Evolutionary conservation across 2,113 vertebrate species (phyloP), one percentile per base, ranked within the genome.

Genomic region (Vimba vimba): DNA sequence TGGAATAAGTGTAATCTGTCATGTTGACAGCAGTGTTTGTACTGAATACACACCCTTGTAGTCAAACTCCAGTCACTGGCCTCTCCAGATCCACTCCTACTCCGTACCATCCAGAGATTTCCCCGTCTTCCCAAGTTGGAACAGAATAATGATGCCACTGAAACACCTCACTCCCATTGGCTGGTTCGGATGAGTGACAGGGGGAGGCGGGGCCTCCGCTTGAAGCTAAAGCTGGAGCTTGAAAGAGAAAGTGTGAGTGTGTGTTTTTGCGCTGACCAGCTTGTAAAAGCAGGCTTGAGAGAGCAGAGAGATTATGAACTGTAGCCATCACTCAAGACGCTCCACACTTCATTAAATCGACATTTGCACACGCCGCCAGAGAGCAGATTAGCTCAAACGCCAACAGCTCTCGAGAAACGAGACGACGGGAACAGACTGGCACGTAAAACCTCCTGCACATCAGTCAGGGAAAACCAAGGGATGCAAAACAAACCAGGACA

Each of bases 31-130:
- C 43, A 47, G 33, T 50, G 25, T 59, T 47, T 83, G 68, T 36
- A 80, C 84, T 87, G 60, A 73, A 73, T 43, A 13, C 21, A 69
- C 30, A 43, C 3, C 33, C 68, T 71, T 71, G 68, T 71, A 71
- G 68, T 71, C 33, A 19, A 43, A n/a, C 69, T 43, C 69, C 69
- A 43, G 12, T 69, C 5, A 43, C 69, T 43, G 69, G 43, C 69
- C 6, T 73, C 68, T 71, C 64, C 68, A 19, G 68, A 4, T 36
- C 17, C 7, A 30, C 30, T 69, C 66, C 8, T 33, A 39, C 33
- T 39, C 7, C 0, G 84, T 82, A 74, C 85, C 59, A 87, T 78
- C 87, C 90, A 84, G 91, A 87, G 92, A 93, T 36, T 55, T 93
- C 92, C 77, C 92, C 10, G 36, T 39, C 36, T 43, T 43, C 74